Conservation (phyloP, 2,797 vertebrate genomes). For the Eremophila alpestris region DNA sequence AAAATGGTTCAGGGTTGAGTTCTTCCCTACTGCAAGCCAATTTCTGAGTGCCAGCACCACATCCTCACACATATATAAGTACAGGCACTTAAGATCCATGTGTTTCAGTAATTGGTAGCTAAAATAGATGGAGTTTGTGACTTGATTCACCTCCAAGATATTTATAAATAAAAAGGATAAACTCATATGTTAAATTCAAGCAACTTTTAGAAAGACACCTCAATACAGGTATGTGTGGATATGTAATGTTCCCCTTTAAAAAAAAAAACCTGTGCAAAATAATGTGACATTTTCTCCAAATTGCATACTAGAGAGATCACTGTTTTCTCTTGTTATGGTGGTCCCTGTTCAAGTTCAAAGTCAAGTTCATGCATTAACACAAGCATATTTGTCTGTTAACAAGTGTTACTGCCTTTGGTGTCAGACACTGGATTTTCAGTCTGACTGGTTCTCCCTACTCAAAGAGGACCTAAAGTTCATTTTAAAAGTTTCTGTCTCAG, state of each 20-base stretch:
- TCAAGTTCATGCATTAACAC: not conserved
- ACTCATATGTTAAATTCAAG: not conserved
- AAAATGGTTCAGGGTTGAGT: conserved; percentile 15
- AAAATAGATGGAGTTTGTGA: not conserved
- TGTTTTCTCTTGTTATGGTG: not conserved
- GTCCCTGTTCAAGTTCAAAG: not conserved
- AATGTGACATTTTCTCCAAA: not conserved
- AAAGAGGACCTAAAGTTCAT: not conserved
- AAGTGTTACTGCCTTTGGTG: not conserved
- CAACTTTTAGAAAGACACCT: not conserved
- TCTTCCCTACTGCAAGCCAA: not conserved
- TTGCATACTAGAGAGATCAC: not conserved
- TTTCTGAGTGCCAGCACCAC: not conserved
- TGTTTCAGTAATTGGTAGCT: not conserved
- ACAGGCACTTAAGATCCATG: not conserved
- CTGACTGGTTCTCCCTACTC: not conserved
- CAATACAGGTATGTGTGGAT: not conserved
- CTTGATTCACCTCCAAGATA: not conserved
- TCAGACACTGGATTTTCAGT: not conserved
- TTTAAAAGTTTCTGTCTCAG: not conserved
- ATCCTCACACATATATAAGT: not conserved
- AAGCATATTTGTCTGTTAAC: not conserved
- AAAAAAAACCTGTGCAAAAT: not conserved
- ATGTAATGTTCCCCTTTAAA: not conserved
- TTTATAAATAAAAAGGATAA: not conserved